These are phyloP conservation scores for Andinoacara biseriatus DNA, from an alignment of 2,113 vertebrate genomes.

Conservation along the genomic window DNA sequence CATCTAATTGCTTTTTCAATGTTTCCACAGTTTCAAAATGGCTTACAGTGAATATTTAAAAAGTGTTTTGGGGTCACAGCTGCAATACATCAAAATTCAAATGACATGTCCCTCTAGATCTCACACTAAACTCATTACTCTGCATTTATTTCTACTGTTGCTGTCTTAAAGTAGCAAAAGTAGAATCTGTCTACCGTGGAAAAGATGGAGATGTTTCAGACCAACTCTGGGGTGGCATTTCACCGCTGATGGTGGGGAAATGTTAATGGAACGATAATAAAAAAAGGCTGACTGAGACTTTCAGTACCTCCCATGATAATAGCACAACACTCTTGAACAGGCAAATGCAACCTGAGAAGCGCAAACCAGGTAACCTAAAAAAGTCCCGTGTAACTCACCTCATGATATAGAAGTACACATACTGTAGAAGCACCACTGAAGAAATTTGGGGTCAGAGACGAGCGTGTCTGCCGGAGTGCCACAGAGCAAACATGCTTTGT, in stretches of 20 bases:
- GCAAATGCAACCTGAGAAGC: neutral
- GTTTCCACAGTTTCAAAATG: neutral
- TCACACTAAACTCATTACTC: neutral
- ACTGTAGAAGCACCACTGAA: neutral
- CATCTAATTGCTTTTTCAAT: neutral
- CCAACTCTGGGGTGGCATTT: neutral
- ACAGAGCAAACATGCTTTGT: neutral
- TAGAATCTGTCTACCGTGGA: too few relatives aligned
- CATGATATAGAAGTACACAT: neutral
- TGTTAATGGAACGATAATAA: neutral
- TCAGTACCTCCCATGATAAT: neutral
- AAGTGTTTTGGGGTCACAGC: neutral
- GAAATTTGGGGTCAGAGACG: neutral
- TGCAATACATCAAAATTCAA: neutral
- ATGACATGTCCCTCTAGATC: neutral
- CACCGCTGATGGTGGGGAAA: neutral
- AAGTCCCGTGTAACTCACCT: neutral
- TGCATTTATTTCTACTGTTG: neutral
- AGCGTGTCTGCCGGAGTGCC: rapidly evolving
- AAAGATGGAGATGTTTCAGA: neutral
- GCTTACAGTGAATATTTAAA: neutral
- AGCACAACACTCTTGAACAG: neutral
- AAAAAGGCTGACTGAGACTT: neutral
- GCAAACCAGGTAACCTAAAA: neutral
- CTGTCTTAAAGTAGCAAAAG: too few relatives aligned